A percentile compares a stretch with the other conserved stretches of the same genome.
phyloP scores from a whole-genome alignment of 2,797 vertebrate species.

The Sebastes variabilis region DNA sequence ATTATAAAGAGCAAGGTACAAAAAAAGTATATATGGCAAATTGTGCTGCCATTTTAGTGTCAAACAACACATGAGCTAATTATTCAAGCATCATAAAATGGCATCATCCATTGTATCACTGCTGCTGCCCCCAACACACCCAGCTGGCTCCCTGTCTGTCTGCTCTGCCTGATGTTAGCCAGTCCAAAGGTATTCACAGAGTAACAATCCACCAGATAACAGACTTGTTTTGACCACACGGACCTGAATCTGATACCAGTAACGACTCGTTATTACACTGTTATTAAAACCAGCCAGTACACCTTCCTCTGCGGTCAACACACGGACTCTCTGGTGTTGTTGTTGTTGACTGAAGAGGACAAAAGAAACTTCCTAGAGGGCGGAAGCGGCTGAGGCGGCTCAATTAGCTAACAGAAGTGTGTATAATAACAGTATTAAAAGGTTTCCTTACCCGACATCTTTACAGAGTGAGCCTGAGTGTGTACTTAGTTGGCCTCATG shows the following conservation, averaged over 20 bases:
- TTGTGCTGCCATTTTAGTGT: neutral
- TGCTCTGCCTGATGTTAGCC: constrained; percentile 7
- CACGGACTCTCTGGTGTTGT: constrained; percentile 48
- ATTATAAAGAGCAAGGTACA: neutral
- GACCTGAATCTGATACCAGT: neutral
- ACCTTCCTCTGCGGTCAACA: neutral
- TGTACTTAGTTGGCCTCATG: constrained; percentile 37
- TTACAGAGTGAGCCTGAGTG: neutral
- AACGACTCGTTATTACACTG: neutral
- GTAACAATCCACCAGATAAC: constrained; percentile 11
- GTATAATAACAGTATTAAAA: rapidly evolving
- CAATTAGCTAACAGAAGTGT: neutral
- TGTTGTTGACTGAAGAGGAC: constrained; percentile 77
- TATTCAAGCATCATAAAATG: constrained; percentile 31
- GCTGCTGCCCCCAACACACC: constrained; percentile 50
- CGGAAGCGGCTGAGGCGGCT: constrained; percentile 47
- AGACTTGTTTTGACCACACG: neutral
- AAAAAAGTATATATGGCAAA: neutral
- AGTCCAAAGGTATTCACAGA: constrained; percentile 67
- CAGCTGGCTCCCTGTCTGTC: constrained; percentile 21
- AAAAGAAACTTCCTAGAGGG: constrained; percentile 79
- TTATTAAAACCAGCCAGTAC: neutral
- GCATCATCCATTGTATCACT: constrained; percentile 22
- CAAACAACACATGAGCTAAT: neutral
- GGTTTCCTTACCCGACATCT: constrained; percentile 63